Evolutionary conservation across 2,888 invertebrate genomes (phyloP), one percentile per base, ranked within the genome.

Genomic region (Perithous albicinctus): DNA sequence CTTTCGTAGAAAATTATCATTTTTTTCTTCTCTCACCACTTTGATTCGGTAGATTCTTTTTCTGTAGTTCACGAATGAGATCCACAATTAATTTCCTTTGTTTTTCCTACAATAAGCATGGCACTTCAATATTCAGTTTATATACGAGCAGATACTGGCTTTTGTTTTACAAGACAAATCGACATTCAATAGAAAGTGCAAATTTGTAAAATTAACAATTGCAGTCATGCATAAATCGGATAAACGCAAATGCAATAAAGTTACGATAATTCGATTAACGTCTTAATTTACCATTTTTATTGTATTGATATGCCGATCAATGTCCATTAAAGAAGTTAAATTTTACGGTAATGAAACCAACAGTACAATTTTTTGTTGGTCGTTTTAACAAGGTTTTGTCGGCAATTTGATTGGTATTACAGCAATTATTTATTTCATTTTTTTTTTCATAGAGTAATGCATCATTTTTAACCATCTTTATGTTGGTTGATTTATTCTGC

Each of bases 101-200:
- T 26, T 56, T 43, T 56, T 41, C 66, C 20, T 72, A 48, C 41
- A n/a, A 63, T 54, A 43, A 66, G 26, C 54, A 76, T 79, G 81
- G 81, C 81, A 82, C 81, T 73, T 81, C 38, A 15, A 64, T 43
- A 64, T 8, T 29, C 56, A 67, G 48, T 80, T 67, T 63, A 78
- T 8, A 15, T 7, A 7, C 15, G 59, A 59, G 29, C 59, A 18
- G 26, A 29, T 56, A n/a, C 2, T 29, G 54, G 15, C n/a, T n/a
- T n/a, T 56, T 26, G 29, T 29, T 26, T n/a, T 3, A 26, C 8
- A 48, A 48, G 15, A 7, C 8, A 5, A 29, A 29, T 29, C 29
- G 29, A 29, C 29, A 29, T 29, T 20, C 15, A 5, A n/a, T 6
- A 3, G 15, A 23, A 23, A 23, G 23, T 2, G 1, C 56, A 7